Conservation (phyloP, 2,888 invertebrate genomes). For the Halocaridina rubra region DNA sequence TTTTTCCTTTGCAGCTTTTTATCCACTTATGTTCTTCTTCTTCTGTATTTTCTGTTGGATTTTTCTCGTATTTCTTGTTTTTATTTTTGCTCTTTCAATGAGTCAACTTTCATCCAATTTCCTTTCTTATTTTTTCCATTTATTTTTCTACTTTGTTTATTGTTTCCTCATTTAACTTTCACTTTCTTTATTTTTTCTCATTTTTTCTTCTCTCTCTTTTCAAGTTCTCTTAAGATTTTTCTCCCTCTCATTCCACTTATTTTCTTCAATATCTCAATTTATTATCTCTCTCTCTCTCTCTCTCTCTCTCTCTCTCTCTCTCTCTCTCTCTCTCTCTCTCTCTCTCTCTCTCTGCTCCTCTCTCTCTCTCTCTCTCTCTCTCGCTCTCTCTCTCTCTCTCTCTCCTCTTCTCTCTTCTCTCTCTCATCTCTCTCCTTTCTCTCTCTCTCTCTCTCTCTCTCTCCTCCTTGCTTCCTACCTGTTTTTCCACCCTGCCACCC, state of each 20-base stretch:
- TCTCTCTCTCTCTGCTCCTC: not conserved
- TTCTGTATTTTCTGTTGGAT: not conserved
- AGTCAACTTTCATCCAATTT: too few relatives aligned
- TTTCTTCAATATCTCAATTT: not conserved
- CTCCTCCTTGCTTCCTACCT: too few relatives aligned
- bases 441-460: too few relatives aligned
- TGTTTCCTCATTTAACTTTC: too few relatives aligned
- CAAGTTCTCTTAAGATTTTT: not conserved
- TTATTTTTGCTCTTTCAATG: too few relatives aligned
- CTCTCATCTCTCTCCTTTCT: too few relatives aligned
- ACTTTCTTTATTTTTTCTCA: too few relatives aligned
- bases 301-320: not conserved
- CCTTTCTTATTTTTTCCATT: too few relatives aligned
- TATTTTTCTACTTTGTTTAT: too few relatives aligned
- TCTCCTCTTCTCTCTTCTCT: not conserved
- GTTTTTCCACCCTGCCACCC: too few relatives aligned
- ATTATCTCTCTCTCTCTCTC: not conserved
- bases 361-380: not conserved
- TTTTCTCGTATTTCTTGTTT: not conserved
- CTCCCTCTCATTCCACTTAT: not conserved
- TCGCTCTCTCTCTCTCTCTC: constrained; percentile 9
- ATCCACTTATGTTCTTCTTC: not conserved
- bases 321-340: not conserved
- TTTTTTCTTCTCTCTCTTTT: not conserved
- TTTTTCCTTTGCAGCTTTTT: too few relatives aligned